Evolutionary conservation across 2,888 invertebrate species (phyloP).

Genomic region (Eupithecia pulchellata): DNA sequence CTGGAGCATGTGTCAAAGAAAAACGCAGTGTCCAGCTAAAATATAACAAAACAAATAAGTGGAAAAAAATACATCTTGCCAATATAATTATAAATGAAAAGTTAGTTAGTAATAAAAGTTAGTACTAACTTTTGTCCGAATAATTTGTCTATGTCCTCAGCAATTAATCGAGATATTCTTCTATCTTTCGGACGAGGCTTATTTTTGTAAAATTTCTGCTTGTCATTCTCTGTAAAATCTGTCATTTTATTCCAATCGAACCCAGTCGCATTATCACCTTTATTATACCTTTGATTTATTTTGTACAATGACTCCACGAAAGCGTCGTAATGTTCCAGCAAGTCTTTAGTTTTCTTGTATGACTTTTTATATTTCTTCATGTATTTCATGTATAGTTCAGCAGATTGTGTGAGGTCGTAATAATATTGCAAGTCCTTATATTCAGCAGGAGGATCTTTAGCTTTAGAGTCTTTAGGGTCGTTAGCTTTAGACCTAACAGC

Average conservation of each 20-base stretch:
- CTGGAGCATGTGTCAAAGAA: no score
- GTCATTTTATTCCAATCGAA: background rate
- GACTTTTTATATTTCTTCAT: background rate
- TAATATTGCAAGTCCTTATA: background rate
- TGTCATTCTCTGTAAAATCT: background rate
- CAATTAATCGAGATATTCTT: background rate
- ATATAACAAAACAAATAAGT: background rate
- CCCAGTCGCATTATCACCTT: background rate
- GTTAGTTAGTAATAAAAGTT: no score
- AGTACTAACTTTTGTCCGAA: background rate
- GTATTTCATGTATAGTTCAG: background rate
- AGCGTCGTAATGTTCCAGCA: conserved; percentile 3
- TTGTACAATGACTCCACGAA: background rate
- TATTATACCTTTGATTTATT: background rate
- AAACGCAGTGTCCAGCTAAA: no score
- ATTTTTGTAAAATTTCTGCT: background rate
- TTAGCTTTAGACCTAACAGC: background rate
- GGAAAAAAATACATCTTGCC: background rate
- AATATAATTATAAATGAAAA: no score
- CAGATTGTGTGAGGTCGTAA: background rate
- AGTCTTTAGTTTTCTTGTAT: background rate
- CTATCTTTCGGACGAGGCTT: background rate
- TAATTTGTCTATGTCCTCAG: background rate
- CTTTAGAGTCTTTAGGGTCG: background rate
- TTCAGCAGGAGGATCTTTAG: background rate